Conservation (phyloP, 2,113 vertebrate genomes). For the Chloroceryle aenea region DNA sequence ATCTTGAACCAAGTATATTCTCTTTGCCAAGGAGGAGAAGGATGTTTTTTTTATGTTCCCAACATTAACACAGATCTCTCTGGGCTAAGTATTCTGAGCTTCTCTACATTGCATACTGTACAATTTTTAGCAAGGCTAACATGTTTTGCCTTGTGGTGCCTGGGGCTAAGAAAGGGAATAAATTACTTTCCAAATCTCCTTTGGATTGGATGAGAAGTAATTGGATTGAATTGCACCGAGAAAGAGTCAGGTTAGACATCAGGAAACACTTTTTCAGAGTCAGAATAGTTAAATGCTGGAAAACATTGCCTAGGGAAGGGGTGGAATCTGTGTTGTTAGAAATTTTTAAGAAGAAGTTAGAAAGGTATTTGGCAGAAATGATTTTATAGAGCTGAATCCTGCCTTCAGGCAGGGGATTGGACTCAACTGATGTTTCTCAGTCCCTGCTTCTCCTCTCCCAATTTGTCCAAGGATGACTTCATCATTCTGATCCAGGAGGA, state of each 20-base stretch:
- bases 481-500: constrained; percentile 1
- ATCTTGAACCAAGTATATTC: background rate
- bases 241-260: constrained; percentile 34
- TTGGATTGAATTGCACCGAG: constrained; percentile 36
- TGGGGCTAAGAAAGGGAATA: constrained; percentile 36
- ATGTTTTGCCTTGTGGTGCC: constrained; percentile 50
- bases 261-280: constrained; percentile 52
- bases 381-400: constrained; percentile 45
- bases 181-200: constrained; percentile 35
- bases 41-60: background rate
- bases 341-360: constrained; percentile 33
- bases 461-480: constrained; percentile 54
- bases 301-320: constrained; percentile 63
- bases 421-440: constrained; percentile 7
- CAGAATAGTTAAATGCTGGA: constrained; percentile 28
- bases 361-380: constrained; percentile 55
- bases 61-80: background rate
- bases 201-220: constrained; percentile 15
- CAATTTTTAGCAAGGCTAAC: background rate
- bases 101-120: background rate
- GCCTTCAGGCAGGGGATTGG: constrained; percentile 41
- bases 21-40: background rate
- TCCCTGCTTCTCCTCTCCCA: background rate
- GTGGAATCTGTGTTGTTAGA: constrained; percentile 50
- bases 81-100: background rate